phyloP scores from a whole-genome alignment of 2,113 vertebrate species.

The Stegostoma tigrinum region DNA sequence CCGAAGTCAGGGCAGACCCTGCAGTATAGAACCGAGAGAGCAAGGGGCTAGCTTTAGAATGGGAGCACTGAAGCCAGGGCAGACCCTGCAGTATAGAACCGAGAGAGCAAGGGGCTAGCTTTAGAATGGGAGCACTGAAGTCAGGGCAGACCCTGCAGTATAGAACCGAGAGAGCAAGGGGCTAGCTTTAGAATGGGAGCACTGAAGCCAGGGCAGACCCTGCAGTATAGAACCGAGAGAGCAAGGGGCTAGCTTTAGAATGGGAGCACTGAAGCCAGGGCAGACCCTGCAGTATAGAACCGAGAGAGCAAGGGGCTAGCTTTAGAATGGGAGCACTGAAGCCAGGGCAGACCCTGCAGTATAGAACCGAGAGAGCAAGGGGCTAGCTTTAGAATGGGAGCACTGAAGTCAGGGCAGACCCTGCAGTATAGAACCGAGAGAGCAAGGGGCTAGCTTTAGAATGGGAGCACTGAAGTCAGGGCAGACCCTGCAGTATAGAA shows the following conservation, averaged over 20 bases:
- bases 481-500: not conserved
- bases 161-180: not conserved
- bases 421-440: not conserved
- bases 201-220: not conserved
- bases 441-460: not conserved
- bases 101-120: not conserved
- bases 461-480: too few species aligned
- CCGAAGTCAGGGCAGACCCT: not conserved
- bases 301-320: not conserved
- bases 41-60: not conserved
- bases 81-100: not conserved
- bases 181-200: too few species aligned
- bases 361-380: not conserved
- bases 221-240: not conserved
- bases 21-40: not conserved
- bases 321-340: too few species aligned
- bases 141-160: not conserved
- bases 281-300: not conserved
- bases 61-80: too few species aligned
- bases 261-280: too few species aligned
- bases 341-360: not conserved
- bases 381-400: not conserved
- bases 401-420: not conserved
- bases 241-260: not conserved
- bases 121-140: too few species aligned